Base-by-base conservation (phyloP, 2,113 vertebrate species). In the Micromys minutus region DNA sequence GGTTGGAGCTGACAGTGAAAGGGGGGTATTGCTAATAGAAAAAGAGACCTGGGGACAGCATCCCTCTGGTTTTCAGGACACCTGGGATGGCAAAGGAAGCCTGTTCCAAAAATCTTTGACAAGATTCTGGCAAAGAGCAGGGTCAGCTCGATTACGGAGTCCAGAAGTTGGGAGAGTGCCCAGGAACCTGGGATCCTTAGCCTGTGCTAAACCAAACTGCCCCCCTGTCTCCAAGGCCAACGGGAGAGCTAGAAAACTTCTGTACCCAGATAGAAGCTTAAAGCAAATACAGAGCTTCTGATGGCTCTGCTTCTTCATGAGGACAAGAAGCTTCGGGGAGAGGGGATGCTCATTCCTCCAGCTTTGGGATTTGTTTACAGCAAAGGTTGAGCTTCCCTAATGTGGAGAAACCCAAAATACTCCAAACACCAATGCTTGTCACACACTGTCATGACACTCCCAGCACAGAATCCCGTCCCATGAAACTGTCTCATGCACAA, bases 71-170 rank as follows among this genome's bases (percentile, higher is more conserved):
- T 75, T n/a, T 9, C 31, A 42, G 90, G 45, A 89, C 79, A 29
- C 29, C 16, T 1, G 65, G 93, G 91, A 93, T 47, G n/a, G 87
- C 47, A 74, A 92, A 94, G 52, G 74, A 24, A 24, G 50, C 52
- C 7, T 21, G 3, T 69, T 79, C 97, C 96, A 88, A 90, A 96
- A 93, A 72, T 65, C 5, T 90, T 74, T 96, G 96, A 94, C 98
- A 92, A 91, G 76, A 22, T 96, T 61, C 63, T 92, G 81, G 97
- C 94, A 96, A 71, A 94, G 71, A 89, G 29, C 26, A 6, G 89
- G 90, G 80, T 97, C 67, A 22, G 84, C 69, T 94, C 84, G 69
- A 95, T 96, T 45, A 84, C 81, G 79, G 93, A 17, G 57, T 83
- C 80, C 85, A 90, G 39, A 92, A 94, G 90, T 90, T 92, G 84